phyloP scores from a whole-genome alignment of 2,113 vertebrate genomes.

The Hypomesus transpacificus region DNA sequence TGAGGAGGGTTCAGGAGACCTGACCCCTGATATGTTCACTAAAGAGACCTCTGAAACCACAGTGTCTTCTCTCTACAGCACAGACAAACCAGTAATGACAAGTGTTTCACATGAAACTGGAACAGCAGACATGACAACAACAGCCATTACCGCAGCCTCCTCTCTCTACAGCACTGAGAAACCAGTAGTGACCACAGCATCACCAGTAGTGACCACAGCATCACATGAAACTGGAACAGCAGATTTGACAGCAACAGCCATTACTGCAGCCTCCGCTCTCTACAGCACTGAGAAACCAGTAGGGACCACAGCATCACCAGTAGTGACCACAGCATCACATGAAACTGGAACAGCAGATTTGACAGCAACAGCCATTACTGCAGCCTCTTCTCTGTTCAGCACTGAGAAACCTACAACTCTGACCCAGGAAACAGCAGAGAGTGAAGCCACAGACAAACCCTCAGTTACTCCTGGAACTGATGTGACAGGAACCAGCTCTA shows the following conservation, averaged over 20 bases:
- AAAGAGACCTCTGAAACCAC: background rate
- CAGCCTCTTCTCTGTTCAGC: slow-evolving; percentile 31
- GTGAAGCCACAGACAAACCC: background rate
- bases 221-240: too few species aligned
- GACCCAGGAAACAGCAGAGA: background rate
- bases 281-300: background rate
- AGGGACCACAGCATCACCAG: background rate
- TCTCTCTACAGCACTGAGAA: background rate
- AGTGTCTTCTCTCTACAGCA: slow-evolving; percentile 12
- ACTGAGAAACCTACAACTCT: slow-evolving; percentile 32
- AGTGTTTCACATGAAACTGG: background rate
- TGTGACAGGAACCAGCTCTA: background rate
- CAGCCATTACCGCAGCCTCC: background rate
- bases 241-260: background rate
- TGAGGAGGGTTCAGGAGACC: too few species aligned
- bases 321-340: background rate
- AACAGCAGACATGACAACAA: background rate
- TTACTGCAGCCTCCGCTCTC: too few species aligned
- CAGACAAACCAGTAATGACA: slow-evolving; percentile 9
- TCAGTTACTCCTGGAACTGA: background rate
- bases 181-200: too few species aligned
- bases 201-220: too few species aligned
- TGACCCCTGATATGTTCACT: background rate
- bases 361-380: background rate
- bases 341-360: slow-evolving; percentile 9